Evolutionary conservation across 2,888 invertebrate genomes (phyloP).

Genomic region (Tetanocera ferruginea): DNA sequence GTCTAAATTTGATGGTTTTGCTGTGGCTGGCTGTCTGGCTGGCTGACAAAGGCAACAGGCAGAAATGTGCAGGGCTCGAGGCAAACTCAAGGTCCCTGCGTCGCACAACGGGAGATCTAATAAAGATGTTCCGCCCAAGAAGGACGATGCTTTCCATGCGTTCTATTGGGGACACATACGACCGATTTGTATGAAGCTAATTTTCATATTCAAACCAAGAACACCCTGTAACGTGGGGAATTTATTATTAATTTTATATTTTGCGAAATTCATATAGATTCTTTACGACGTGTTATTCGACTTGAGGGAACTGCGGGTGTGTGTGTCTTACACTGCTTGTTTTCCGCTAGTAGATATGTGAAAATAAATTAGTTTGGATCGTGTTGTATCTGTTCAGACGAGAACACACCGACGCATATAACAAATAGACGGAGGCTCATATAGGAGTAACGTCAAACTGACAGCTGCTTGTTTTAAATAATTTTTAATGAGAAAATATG

Average conservation of each 20-base stretch:
- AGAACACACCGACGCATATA: neutral
- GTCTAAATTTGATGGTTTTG: neutral
- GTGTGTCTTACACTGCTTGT: neutral
- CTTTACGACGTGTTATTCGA: slow-evolving; percentile 9
- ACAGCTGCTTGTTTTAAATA: slow-evolving; percentile 41
- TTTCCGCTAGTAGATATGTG: slow-evolving; percentile 7
- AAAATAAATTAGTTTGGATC: slow-evolving; percentile 47
- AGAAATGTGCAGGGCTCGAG: neutral
- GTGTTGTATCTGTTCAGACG: slow-evolving; percentile 41
- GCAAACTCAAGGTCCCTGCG: neutral
- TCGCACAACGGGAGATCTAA: slow-evolving; percentile 32
- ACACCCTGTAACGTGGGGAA: slow-evolving; percentile 18
- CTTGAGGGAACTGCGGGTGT: neutral
- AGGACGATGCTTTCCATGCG: slow-evolving; percentile 7
- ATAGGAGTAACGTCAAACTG: slow-evolving; percentile 35
- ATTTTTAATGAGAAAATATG: slow-evolving; percentile 7
- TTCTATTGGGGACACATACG: neutral
- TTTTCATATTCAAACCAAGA: neutral
- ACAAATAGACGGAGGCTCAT: neutral
- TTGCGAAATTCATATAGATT: slow-evolving; percentile 24
- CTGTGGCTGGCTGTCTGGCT: neutral
- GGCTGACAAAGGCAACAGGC: neutral
- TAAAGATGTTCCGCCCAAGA: slow-evolving; percentile 33
- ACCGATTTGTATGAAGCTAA: slow-evolving; percentile 29
- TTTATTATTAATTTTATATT: slow-evolving; percentile 46